Conservation (phyloP, 2,113 vertebrate genomes). For the Misgurnus mizolepis region DNA sequence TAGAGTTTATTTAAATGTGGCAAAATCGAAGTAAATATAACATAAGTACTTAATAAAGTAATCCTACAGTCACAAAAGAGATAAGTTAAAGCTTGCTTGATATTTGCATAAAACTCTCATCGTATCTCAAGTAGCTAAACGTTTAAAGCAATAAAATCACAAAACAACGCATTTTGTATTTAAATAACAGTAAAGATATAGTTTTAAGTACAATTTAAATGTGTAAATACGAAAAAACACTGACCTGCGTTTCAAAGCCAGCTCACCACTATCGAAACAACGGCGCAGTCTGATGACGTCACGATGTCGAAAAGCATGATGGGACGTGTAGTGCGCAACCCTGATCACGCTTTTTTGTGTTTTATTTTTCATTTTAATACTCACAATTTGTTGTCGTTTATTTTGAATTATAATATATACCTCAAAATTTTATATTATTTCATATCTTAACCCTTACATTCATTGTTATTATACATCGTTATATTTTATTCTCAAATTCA, state of each 20-base stretch:
- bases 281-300: constrained; percentile 64
- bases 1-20: background rate
- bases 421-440: too few relatives aligned
- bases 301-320: background rate
- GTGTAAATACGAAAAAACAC: background rate
- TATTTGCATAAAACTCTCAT: background rate
- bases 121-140: background rate
- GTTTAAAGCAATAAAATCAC: background rate
- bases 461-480: too few relatives aligned
- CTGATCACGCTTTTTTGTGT: background rate
- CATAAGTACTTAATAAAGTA: background rate
- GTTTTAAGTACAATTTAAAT: background rate
- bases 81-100: background rate
- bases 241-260: constrained; percentile 63
- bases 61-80: too few relatives aligned
- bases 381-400: too few relatives aligned
- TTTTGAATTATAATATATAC: too few relatives aligned
- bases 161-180: background rate
- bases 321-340: constrained; percentile 63
- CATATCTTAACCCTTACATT: too few relatives aligned
- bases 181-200: background rate
- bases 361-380: too few relatives aligned
- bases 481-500: too few relatives aligned
- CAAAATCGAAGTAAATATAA: background rate
- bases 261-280: constrained; percentile 57